Evolutionary conservation across 2,888 invertebrate species (phyloP).

Genomic region (Serripes groenlandicus): DNA sequence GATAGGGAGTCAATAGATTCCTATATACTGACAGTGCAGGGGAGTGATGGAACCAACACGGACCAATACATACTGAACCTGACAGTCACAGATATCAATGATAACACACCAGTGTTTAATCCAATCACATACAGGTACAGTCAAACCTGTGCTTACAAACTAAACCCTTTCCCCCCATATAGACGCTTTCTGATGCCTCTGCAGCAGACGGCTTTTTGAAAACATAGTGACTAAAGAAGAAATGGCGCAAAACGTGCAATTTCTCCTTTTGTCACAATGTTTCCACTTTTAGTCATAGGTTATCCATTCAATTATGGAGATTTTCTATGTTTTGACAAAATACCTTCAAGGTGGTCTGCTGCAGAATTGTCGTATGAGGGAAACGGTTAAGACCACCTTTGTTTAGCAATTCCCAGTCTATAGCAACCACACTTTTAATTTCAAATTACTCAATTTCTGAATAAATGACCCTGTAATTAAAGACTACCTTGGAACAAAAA

Average conservation of each 20-base stretch:
- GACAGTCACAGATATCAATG: constrained; percentile 81
- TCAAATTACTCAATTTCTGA: no score
- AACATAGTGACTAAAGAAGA: neutral
- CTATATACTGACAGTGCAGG: constrained; percentile 69
- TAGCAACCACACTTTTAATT: no score
- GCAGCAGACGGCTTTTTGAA: neutral
- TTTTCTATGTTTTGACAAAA: no score
- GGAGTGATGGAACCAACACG: constrained; percentile 68
- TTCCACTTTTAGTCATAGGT: no score
- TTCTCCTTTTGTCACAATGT: no score
- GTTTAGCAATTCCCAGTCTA: no score
- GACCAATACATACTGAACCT: constrained; percentile 74
- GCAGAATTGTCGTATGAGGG: no score
- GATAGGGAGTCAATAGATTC: constrained; percentile 69
- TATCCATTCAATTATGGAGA: no score
- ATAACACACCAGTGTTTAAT: constrained; percentile 63
- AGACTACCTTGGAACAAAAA: no score
- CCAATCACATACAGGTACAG: constrained; percentile 63
- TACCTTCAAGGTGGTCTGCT: no score
- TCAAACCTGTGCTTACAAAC: neutral
- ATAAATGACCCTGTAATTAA: no score
- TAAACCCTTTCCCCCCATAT: neutral
- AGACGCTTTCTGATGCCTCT: neutral
- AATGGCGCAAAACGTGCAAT: neutral
- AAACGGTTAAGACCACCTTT: no score